Evolutionary conservation across 2,797 vertebrate species (phyloP).

Genomic region (Enoplosus armatus): DNA sequence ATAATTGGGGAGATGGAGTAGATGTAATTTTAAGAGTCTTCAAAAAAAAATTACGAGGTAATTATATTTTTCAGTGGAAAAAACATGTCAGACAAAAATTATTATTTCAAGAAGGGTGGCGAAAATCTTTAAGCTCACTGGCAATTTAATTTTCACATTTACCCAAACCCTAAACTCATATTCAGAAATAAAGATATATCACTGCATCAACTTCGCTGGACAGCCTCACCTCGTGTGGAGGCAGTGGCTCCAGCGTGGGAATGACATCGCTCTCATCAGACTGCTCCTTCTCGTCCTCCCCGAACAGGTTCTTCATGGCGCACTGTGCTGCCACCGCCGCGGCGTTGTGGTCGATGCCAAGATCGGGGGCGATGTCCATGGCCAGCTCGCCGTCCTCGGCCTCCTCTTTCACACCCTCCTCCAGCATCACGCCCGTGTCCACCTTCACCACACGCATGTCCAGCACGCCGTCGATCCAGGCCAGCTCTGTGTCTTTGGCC

Average conservation of each 20-base stretch:
- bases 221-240: constrained; percentile 88
- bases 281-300: constrained; percentile 93
- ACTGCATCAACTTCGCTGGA: not conserved
- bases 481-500: constrained; percentile 96
- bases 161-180: not conserved
- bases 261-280: constrained; percentile 97
- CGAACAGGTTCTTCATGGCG: constrained; percentile 95
- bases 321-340: constrained; percentile 89
- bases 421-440: constrained; percentile 95
- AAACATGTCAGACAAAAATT: not conserved
- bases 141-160: not conserved
- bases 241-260: constrained; percentile 95
- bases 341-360: constrained; percentile 83
- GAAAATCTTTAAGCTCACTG: not conserved
- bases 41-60: not conserved
- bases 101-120: not conserved
- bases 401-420: constrained; percentile 93
- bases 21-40: not conserved
- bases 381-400: constrained; percentile 89
- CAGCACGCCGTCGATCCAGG: constrained; percentile 97
- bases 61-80: not conserved
- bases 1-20: not conserved
- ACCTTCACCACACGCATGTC: constrained; percentile 99
- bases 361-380: constrained; percentile 84
- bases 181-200: not conserved